Evolutionary conservation across 2,113 vertebrate genomes (phyloP).

Genomic region (Callorhinus ursinus): DNA sequence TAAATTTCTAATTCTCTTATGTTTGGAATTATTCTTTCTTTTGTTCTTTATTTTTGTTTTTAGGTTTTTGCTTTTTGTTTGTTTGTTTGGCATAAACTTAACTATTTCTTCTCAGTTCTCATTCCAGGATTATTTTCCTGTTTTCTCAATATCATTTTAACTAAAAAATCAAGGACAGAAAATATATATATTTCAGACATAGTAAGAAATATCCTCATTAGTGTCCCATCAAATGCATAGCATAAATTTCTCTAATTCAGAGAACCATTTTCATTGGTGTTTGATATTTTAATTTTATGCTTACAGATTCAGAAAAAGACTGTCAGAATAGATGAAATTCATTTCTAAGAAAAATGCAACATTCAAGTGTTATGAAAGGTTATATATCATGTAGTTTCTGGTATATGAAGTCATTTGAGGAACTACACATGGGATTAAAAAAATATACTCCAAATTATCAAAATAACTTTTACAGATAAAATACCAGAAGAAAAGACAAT

Average conservation of each 20-base stretch:
- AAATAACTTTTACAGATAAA: background rate
- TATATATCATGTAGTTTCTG: constrained; percentile 54
- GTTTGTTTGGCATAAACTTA: background rate
- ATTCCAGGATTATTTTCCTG: background rate
- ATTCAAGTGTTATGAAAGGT: constrained; percentile 55
- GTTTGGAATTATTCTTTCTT: background rate
- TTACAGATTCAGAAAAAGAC: constrained; percentile 48
- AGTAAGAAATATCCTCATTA: background rate
- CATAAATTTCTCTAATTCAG: constrained; percentile 56
- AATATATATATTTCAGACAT: background rate
- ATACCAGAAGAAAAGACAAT: background rate
- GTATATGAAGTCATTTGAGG: constrained; percentile 22
- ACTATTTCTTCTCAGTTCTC: background rate
- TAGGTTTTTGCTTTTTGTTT: background rate
- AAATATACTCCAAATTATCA: background rate
- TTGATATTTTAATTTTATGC: constrained; percentile 79
- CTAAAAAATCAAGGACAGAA: background rate
- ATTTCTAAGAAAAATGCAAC: constrained; percentile 72
- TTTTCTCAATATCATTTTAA: background rate
- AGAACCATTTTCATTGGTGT: constrained; percentile 37
- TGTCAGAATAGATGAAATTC: constrained; percentile 67
- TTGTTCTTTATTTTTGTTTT: background rate
- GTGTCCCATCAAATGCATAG: background rate
- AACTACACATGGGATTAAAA: background rate
- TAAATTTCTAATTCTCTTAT: background rate